phyloP scores from a whole-genome alignment of 2,797 vertebrate genomes.

The Esox masquinongy region DNA sequence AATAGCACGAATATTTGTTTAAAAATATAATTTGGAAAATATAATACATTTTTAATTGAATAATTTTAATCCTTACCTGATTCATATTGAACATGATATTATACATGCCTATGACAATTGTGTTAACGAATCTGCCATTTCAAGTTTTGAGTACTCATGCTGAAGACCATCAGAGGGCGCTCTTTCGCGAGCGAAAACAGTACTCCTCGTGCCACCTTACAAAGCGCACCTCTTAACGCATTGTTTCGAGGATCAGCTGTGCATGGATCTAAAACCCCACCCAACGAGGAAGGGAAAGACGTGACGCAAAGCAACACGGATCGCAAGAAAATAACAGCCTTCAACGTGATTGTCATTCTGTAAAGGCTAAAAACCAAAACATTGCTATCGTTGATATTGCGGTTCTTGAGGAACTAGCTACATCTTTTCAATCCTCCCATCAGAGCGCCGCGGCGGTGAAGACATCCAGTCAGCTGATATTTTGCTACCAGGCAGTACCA shows the following conservation, averaged over 20 bases:
- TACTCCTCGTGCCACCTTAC: background rate
- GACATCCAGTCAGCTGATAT: conserved; percentile 36
- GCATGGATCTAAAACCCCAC: conserved; percentile 58
- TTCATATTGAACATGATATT: background rate
- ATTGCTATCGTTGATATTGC: background rate
- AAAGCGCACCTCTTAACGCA: conserved; percentile 35
- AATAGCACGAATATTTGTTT: background rate
- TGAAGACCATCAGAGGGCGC: conserved; percentile 31
- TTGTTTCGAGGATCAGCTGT: conserved; percentile 56
- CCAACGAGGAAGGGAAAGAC: conserved; percentile 54
- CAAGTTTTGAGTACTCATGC: background rate
- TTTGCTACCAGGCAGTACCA: conserved; percentile 19
- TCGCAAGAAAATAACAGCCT: conserved; percentile 10
- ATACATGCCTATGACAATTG: background rate
- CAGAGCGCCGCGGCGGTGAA: conserved; percentile 20
- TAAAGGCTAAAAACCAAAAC: background rate
- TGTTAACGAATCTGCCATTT: conserved; percentile 2
- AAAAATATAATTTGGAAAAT: background rate
- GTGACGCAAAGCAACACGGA: conserved; percentile 10
- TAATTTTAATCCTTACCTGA: background rate
- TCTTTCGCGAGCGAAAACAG: conserved; percentile 3
- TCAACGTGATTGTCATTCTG: conserved; percentile 2
- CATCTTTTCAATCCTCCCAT: conserved; percentile 14
- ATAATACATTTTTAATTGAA: background rate
- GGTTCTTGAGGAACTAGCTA: background rate